Conservation (phyloP, 2,797 vertebrate genomes). For the Gobio occitaniae region DNA sequence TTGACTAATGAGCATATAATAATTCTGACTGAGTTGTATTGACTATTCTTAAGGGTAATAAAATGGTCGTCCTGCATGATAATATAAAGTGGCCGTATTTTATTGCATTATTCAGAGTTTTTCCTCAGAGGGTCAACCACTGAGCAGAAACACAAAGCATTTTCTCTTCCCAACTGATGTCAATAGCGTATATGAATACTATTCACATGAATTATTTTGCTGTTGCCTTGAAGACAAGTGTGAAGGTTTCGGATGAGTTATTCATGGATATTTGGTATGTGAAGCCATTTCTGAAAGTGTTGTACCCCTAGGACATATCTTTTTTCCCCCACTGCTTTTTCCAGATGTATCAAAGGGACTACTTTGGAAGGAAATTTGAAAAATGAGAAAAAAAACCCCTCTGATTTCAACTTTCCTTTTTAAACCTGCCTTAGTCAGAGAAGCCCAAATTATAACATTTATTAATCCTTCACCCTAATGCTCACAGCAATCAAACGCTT, state of each 20-base stretch:
- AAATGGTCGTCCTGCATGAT: slow-evolving; percentile 25
- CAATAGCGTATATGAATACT: slow-evolving; percentile 8
- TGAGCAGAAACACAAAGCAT: slow-evolving; percentile 4
- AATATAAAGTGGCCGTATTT: slow-evolving; percentile 1
- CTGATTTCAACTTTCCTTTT: neutral
- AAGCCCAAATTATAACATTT: slow-evolving; percentile 49
- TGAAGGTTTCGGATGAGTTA: slow-evolving; percentile 25
- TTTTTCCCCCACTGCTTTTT: slow-evolving; percentile 6
- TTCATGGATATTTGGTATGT: slow-evolving; percentile 26
- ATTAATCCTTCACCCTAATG: slow-evolving; percentile 46
- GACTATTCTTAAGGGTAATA: slow-evolving; percentile 43
- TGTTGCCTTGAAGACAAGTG: slow-evolving; percentile 35
- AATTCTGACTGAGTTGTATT: slow-evolving; percentile 37
- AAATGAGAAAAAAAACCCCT: neutral
- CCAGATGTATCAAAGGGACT: slow-evolving; percentile 22
- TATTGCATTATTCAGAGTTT: slow-evolving; percentile 17
- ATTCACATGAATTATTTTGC: slow-evolving; percentile 28
- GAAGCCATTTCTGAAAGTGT: slow-evolving; percentile 24
- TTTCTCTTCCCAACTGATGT: slow-evolving; percentile 30
- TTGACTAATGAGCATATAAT: slow-evolving; percentile 34
- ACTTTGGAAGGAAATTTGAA: neutral
- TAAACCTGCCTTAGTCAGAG: slow-evolving; percentile 49
- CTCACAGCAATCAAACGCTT: slow-evolving; percentile 51
- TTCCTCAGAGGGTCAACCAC: slow-evolving; percentile 25
- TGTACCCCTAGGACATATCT: neutral